Evolutionary conservation across 2,888 invertebrate genomes (phyloP).

Genomic region (Tachina lurida): DNA sequence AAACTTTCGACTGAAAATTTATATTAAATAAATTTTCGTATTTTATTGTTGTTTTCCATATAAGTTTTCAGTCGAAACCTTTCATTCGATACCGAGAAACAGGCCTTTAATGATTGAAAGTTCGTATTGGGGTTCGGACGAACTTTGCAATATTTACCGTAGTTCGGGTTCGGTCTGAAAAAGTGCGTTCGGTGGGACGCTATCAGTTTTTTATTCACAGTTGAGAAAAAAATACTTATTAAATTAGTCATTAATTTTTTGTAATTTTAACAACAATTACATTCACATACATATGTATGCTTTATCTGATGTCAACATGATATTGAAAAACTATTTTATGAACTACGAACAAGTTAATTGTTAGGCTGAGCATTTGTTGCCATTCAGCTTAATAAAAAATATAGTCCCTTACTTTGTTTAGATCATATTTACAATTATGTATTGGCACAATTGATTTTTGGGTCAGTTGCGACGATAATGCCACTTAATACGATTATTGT

Average conservation of each 20-base stretch:
- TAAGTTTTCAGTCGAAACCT: no score
- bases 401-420: background rate
- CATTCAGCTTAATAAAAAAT: background rate
- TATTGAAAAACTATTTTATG: slow-evolving; percentile 39
- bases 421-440: background rate
- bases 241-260: background rate
- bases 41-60: no score
- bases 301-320: background rate
- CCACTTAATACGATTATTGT: slow-evolving; percentile 23
- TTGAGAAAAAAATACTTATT: background rate
- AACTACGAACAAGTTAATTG: slow-evolving; percentile 65
- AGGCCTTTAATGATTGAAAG: no score
- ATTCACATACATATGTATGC: no score
- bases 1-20: no score
- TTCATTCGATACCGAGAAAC: no score
- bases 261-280: background rate
- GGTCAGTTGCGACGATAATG: background rate
- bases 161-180: no score
- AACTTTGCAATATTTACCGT: no score
- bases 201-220: no score
- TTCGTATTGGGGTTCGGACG: no score
- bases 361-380: slow-evolving; percentile 36
- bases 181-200: no score
- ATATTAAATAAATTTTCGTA: no score
- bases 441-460: background rate